Percentiles rank a stretch among this genome's conserved stretches.
phyloP scores from a whole-genome alignment of 2,113 vertebrate genomes.

The Ochotona princeps region DNA sequence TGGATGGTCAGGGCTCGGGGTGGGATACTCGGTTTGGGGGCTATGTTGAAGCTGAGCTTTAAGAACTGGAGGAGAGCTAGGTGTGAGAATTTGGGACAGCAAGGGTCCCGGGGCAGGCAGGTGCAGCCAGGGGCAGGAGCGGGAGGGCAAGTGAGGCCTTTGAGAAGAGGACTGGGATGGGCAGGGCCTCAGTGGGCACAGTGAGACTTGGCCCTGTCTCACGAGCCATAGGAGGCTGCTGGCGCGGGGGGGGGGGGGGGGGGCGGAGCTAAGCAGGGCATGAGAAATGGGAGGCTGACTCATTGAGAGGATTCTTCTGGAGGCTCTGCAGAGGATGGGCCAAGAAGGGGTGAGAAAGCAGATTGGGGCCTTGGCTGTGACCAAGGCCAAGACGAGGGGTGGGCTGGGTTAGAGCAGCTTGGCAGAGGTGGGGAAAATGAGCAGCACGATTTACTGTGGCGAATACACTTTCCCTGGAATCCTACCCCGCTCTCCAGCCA shows the following conservation, averaged over 20 bases:
- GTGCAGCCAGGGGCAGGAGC: not conserved
- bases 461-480: not conserved
- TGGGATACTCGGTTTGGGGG: not conserved
- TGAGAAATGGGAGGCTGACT: not conserved
- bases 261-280: not conserved
- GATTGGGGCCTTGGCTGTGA: too few relatives aligned
- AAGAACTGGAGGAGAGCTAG: not conserved
- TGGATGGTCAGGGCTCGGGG: not conserved
- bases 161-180: not conserved
- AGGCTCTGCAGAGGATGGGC: not conserved
- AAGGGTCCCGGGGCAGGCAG: not conserved
- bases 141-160: fast-evolving
- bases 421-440: not conserved
- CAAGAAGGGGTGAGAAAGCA: too few relatives aligned
- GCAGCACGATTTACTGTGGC: fast-evolving
- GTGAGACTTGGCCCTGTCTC: not conserved
- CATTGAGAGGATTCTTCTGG: too few relatives aligned
- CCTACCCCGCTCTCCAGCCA: not conserved
- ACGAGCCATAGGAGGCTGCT: not conserved
- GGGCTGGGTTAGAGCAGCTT: too few relatives aligned
- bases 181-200: not conserved
- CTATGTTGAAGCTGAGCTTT: not conserved
- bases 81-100: too few relatives aligned
- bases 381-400: too few relatives aligned
- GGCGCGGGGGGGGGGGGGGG: not conserved